A percentile compares a stretch with the other conserved stretches of the same genome.
Evolutionary conservation across 2,113 vertebrate species (phyloP).

Genomic region (Ailuropoda melanoleuca): DNA sequence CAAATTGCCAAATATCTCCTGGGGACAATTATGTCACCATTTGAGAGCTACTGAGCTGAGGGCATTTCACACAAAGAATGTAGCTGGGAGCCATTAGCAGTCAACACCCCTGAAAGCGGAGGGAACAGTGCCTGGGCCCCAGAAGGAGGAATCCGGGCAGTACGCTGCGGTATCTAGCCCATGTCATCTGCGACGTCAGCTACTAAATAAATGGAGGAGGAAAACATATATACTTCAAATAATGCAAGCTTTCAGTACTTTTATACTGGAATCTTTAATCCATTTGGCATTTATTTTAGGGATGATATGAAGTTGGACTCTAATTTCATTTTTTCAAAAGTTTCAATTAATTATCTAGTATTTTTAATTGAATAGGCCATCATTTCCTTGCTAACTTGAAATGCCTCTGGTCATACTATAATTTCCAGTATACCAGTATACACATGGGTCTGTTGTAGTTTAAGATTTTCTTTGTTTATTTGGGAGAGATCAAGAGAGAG

Average conservation of each 20-base stretch:
- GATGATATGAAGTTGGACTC: neutral
- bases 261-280: neutral
- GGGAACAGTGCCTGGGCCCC: neutral
- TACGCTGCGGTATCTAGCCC: neutral
- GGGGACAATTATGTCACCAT: neutral
- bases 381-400: neutral
- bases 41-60: constrained; percentile 12
- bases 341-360: neutral
- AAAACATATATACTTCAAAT: neutral
- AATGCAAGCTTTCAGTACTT: neutral
- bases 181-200: neutral
- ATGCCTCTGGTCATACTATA: neutral
- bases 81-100: neutral
- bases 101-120: neutral
- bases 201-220: neutral
- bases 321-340: constrained; percentile 14
- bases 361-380: neutral
- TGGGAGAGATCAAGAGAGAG: neutral
- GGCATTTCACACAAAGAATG: neutral
- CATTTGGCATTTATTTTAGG: constrained; percentile 8
- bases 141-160: neutral
- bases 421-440: neutral
- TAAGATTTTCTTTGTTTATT: neutral
- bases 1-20: neutral
- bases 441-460: neutral